Evolutionary conservation across 1,140 invertebrate genomes (phyloP), one percentile per base, ranked within the genome.

Genomic region (Camponotus pennsylvanicus): DNA sequence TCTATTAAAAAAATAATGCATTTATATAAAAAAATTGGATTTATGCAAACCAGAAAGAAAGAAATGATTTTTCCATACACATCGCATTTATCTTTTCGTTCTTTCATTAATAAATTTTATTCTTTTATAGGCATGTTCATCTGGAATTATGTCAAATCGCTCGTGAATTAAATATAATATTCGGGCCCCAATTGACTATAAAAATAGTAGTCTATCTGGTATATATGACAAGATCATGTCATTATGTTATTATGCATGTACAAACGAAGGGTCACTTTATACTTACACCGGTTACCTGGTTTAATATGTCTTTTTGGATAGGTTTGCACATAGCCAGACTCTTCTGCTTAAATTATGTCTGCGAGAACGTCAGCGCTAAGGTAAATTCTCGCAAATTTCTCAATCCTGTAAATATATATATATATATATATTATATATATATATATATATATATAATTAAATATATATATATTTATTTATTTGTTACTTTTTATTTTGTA

Each of bases 101-200:
- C 0, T 5, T 40, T 40, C 6, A 40, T 40, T 40, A 4, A 6
- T 40, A 40, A 55, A 37, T 66, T 52, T 40, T 52, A 8, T 55
- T 73, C 9, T 76, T 70, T 45, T 0, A 27, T 6, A 85, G 82
- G 73, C 82, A 85, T 57, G 27, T 85, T 0, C 71, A 85, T 27
- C n/a, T 76, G 13, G 71, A 85, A 57, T 64, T 85, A 3, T 76
- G 57, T 49, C 21, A 64, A 40, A 66, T 85, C 1, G 32, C 57
- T 37, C 45, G 57, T 21, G 15, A 76, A 52, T 85, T 85, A 9
- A 85, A 85, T 11, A 3, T 6, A 40, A 27, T 85, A 1, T 85
- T 52, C 32, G 61, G 34, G 18, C 2, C 7, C 0, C 71, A 85
- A 34, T 45, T 66, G 8, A 66, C 34, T 18, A 15, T 67, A 0